Base-by-base conservation (phyloP, 2,888 invertebrate genomes). In the Adelphocoris suturalis region DNA sequence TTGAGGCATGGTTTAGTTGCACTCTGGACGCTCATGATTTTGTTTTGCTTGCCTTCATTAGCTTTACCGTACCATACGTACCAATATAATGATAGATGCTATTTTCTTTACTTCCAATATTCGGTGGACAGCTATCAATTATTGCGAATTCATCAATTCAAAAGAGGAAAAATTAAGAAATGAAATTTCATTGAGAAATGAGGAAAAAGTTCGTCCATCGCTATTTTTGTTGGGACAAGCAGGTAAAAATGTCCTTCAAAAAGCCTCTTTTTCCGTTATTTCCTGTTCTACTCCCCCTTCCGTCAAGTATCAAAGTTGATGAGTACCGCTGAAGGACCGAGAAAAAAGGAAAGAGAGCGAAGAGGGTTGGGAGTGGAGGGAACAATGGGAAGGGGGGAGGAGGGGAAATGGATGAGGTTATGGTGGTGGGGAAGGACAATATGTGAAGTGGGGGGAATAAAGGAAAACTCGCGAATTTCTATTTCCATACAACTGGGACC, bases 391-490 rank as follows among this genome's bases (percentile, higher is more conserved):
- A n/a, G n/a, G n/a, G n/a, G n/a, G n/a, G n/a, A n/a, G n/a, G n/a
- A n/a, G n/a, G n/a, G n/a, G n/a, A n/a, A n/a, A n/a, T n/a, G n/a
- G n/a, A n/a, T n/a, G n/a, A n/a, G n/a, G n/a, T n/a, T n/a, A n/a
- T n/a, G n/a, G n/a, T n/a, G n/a, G n/a, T n/a, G n/a, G n/a, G n/a
- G n/a, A n/a, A n/a, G n/a, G n/a, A n/a, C n/a, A n/a, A n/a, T n/a
- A n/a, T n/a, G n/a, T n/a, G n/a, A n/a, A n/a, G n/a, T n/a, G n/a
- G 7, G 28, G 37, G 0, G 19, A 80, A 80, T 80, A 47, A 80
- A 80, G 68, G 78, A 46, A 80, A 80, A 4, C 78, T 3, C 78
- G 78, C 37, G 78, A 80, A 80, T 80, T 80, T 80, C 37, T 80
- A 80, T 68, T 68, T 68, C 68, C 68, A 68, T 68, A 68, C 68